Evolutionary conservation across 2,888 invertebrate species (phyloP), one percentile per base, ranked within the genome.

Genomic region (Thalpophila matura): DNA sequence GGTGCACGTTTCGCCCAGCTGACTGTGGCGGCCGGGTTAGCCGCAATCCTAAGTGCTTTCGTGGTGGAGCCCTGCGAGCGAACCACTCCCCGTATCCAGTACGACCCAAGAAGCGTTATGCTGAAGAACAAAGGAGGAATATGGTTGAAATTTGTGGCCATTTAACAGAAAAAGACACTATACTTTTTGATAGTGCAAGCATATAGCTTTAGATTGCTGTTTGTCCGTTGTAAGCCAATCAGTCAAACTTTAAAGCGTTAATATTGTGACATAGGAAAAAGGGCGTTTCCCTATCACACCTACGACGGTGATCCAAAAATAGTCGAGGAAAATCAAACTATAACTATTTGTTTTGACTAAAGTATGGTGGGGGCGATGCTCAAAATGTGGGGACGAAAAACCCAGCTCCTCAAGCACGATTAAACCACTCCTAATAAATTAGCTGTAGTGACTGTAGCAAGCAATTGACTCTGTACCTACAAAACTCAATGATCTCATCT

Each of bases 81-180:
- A 29, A 95, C 95, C 9, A 91, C 94, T 6, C 75, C 92, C 1
- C 77, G 64, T 4, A 93, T 95, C 59, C 80, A 90, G 26, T 95
- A 94, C 75, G 95, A 95, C 56, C 86, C 95, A 1, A 83, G 95
- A 51, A 95, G 95, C 63, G 92, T 95, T 20, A 91, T 95, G 91
- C 86, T 95, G 12, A 95, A 94, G 80, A 95, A 94, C 77, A 92
- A 91, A 80, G 95, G 94, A 42, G 90, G 94, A 54, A 94, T 95
- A 70, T 94, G 90, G 89, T 86, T 95, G 35, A 86, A 85, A 68
- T 93, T 95, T 79, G 84, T 77, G 62, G 79, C 80, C 37, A 69
- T 80, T 26, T 68, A 81, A 57, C 12, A 38, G 9, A 18, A 16
- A n/a, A 24, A n/a, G 12, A 22, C 7, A 14, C 9, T 14, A 10